Evolutionary conservation across 2,113 vertebrate genomes (phyloP).

Genomic region (Heteronetta atricapilla): DNA sequence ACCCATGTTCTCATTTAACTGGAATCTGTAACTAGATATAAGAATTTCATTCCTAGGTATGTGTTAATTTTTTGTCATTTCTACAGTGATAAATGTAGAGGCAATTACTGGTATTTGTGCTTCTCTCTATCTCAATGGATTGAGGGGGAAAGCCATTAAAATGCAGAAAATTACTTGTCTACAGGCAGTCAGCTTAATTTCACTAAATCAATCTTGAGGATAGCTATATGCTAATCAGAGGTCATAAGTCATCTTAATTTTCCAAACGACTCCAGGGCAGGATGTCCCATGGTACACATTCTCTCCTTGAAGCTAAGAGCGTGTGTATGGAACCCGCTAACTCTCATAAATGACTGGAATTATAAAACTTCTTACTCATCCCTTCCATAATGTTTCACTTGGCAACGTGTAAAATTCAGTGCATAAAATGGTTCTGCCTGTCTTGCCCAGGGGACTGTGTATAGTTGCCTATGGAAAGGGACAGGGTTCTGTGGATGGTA

Average conservation of each 20-base stretch:
- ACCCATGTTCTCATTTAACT: too few species aligned
- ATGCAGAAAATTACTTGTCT: neutral
- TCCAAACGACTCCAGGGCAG: neutral
- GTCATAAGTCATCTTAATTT: neutral
- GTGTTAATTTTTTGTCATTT: neutral
- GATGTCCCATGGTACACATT: fast-evolving
- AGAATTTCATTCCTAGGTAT: neutral
- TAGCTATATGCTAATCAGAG: neutral
- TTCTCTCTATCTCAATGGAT: neutral
- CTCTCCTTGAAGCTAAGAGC: neutral
- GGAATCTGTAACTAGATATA: neutral
- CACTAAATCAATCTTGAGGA: neutral
- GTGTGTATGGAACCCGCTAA: neutral
- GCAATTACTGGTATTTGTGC: neutral
- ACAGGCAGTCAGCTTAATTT: neutral
- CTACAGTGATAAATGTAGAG: neutral
- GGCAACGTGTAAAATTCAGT: fast-evolving
- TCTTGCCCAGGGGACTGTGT: neutral
- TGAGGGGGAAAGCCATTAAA: neutral
- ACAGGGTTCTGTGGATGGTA: neutral
- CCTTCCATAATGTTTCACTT: neutral
- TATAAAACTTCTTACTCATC: neutral
- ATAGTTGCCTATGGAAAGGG: neutral
- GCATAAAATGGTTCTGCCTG: neutral
- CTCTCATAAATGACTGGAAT: neutral